Evolutionary conservation across 2,888 invertebrate genomes (phyloP), one percentile per base, ranked within the genome.

Genomic region (Eristalis intricaria): DNA sequence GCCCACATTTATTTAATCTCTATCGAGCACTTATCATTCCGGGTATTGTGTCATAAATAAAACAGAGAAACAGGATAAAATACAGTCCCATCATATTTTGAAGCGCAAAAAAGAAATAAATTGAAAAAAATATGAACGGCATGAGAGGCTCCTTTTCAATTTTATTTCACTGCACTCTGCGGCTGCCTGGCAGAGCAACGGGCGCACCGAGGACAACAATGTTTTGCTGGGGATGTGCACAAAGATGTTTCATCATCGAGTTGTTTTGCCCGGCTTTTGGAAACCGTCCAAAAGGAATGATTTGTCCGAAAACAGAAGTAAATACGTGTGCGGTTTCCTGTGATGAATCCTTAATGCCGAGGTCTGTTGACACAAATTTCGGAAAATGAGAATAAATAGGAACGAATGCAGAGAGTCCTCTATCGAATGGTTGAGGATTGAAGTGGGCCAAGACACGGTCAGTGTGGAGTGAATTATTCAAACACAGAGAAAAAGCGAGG

Each of bases 201-300:
- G 13, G 4, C n/a, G n/a, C 13, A 58, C n/a, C 13, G 22, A n/a
- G 32, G 32, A 19, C 56, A n/a, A 19, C 22, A 58, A 19, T 58
- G 22, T 23, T 22, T 8, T 50, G 0, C 7, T 50, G 8, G 1
- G 11, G 8, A 11, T 35, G 40, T 50, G 50, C 7, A 19, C 50
- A 8, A 19, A 8, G 19, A 19, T 50, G 50, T 50, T 8, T 50
- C 50, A 50, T 66, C 26, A 26, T n/a, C 10, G 15, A 26, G 11
- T 68, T 22, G 22, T 56, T 56, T 64, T 29, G 19, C 68, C 63
- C 50, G 11, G 35, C 13, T 69, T 69, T 85, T 85, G 85, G 76
- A 81, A 81, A 29, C 63, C 29, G 38, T 73, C 85, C 85, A 85
- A 71, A 81, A 43, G 19, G 61, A 65, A 80, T 71, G 71, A 70